Conservation (phyloP, 2,888 invertebrate genomes). For the Ophraella communa region DNA sequence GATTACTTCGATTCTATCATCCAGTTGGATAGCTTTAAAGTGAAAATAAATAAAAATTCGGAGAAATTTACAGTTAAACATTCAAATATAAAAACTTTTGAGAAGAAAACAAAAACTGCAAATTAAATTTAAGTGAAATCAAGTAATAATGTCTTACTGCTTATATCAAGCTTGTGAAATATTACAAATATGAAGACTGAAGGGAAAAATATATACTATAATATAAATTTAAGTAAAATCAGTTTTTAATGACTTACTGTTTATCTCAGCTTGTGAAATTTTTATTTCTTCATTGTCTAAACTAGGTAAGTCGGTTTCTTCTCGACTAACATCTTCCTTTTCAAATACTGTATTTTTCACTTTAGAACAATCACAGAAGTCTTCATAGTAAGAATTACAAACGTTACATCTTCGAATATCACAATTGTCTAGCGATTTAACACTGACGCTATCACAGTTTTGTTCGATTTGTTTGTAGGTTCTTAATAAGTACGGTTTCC, state of each 20-base stretch:
- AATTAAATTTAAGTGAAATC: no score
- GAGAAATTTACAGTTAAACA: no score
- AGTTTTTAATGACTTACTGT: no score
- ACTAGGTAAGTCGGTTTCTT: background rate
- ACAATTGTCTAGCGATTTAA: conserved; percentile 16
- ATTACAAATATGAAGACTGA: no score
- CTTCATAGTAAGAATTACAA: background rate
- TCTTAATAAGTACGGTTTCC: conserved; percentile 40
- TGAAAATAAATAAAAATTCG: background rate
- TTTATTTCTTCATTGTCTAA: background rate
- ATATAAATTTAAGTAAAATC: no score
- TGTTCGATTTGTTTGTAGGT: conserved; percentile 27
- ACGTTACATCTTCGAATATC: conserved; percentile 16
- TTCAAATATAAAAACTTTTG: no score
- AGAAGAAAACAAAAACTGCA: no score
- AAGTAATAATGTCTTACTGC: no score
- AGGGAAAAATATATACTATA: no score
- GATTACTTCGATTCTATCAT: background rate
- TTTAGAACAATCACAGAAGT: background rate
- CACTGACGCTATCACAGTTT: background rate
- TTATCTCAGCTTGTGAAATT: background rate
- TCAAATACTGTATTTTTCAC: background rate
- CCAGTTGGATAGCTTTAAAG: background rate
- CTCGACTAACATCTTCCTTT: background rate
- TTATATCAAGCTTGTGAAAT: no score